Evolutionary conservation across 1,140 invertebrate genomes (phyloP).

Genomic region (Yoshiicerus persimilis): DNA sequence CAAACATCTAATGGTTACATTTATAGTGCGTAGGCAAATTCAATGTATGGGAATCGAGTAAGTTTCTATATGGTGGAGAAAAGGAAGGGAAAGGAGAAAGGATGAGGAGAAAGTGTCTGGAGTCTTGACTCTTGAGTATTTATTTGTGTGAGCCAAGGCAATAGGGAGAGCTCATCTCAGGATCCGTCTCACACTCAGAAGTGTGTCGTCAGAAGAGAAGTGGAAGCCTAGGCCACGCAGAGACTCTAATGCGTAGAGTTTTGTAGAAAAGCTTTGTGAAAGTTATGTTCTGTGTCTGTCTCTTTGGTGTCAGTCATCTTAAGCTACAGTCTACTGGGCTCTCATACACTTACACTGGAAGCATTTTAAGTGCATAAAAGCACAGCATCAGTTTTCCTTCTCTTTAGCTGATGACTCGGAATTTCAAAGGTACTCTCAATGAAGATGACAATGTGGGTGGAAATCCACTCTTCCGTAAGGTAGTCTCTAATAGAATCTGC

Average conservation of each 20-base stretch:
- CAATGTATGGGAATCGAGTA: no score
- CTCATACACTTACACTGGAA: background rate
- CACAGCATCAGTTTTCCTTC: background rate
- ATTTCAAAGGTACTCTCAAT: background rate
- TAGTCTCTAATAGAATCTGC: background rate
- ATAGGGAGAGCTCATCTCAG: background rate
- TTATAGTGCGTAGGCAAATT: no score
- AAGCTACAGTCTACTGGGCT: background rate
- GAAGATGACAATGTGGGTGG: background rate
- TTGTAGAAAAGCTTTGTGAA: background rate
- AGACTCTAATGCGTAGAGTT: background rate
- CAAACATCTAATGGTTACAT: no score
- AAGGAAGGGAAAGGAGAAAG: background rate
- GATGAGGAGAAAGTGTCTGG: background rate
- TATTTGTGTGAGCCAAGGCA: background rate
- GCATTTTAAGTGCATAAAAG: background rate
- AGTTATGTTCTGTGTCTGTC: background rate
- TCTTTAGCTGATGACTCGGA: background rate
- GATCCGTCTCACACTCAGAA: background rate
- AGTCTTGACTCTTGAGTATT: background rate
- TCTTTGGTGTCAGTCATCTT: background rate
- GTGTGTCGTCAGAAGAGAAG: background rate
- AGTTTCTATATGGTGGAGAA: background rate
- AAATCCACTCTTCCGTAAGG: background rate
- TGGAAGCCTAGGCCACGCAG: background rate